These are phyloP conservation scores for Criorhina ranunculi DNA, from an alignment of 2,888 invertebrate genomes.

Conservation along the genomic window DNA sequence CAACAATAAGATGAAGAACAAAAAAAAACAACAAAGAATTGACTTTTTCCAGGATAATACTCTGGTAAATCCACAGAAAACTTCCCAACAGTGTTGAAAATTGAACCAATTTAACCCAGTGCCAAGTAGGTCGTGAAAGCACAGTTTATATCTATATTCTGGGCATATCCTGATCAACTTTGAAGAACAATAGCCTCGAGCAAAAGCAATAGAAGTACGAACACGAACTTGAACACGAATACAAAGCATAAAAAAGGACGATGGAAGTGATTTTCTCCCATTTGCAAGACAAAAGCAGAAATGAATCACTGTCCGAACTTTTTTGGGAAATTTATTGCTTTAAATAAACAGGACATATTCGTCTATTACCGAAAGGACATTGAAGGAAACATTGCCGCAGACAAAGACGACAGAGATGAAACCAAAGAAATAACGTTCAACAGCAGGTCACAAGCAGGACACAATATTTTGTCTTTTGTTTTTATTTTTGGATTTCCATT, in stretches of 20 bases:
- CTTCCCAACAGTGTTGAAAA: slow-evolving; percentile 19
- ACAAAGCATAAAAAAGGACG: neutral
- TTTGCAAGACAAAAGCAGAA: slow-evolving; percentile 61
- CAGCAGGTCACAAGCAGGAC: slow-evolving; percentile 47
- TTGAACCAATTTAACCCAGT: slow-evolving; percentile 37
- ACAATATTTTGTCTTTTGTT: slow-evolving; percentile 43
- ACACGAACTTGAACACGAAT: neutral
- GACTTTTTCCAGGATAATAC: neutral
- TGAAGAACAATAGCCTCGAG: slow-evolving; percentile 31
- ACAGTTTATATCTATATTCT: slow-evolving; percentile 29
- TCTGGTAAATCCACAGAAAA: slow-evolving; percentile 9
- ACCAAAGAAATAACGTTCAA: slow-evolving; percentile 54
- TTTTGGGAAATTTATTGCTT: slow-evolving; percentile 60
- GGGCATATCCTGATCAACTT: slow-evolving; percentile 35
- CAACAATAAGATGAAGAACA: neutral
- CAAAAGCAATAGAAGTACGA: slow-evolving; percentile 15
- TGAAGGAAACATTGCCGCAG: slow-evolving; percentile 21
- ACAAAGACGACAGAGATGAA: slow-evolving; percentile 35
- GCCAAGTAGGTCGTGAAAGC: slow-evolving; percentile 39
- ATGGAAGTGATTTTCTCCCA: slow-evolving; percentile 34
- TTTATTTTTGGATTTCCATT: slow-evolving; percentile 12
- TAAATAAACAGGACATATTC: slow-evolving; percentile 70
- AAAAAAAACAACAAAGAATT: neutral
- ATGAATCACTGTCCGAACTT: slow-evolving; percentile 70
- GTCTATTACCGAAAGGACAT: slow-evolving; percentile 55